Evolutionary conservation across 92 coral and sea anemone species (phyloP), one percentile per base, ranked within the genome.

Genomic region (Plumapathes pennacea): DNA sequence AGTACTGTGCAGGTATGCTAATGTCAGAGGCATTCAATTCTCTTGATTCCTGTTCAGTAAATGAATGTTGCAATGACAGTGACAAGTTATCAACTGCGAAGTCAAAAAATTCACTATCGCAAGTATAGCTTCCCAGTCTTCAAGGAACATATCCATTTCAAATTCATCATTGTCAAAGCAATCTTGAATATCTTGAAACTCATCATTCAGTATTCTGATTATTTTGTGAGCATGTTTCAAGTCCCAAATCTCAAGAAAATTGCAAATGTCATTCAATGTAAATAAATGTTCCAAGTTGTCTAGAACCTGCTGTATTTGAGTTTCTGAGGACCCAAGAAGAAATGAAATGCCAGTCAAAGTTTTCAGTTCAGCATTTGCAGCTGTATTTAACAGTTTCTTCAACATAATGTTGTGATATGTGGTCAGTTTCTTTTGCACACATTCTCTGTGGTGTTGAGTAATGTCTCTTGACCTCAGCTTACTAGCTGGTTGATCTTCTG

Each of bases 201-300:
- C 66, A 29, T 75, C 51, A 32, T 28, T 45, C 14, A 75, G 32
- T 29, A 75, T 50, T 23, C 42, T 25, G 27, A 75, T 33, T 19
- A 75, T 57, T 42, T 66, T 57, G 54, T 75, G 52, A 30, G 76
- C 69, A 66, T 75, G 76, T 58, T 52, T 55, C 46, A 41, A 54
- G 53, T 75, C 76, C 82, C 76, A 77, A 28, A 77, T 59, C 53
- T 77, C 76, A 21, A 58, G 71, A 43, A 56, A 4, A 15, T 53
- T 67, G 70, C 56, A 67, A 50, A 67, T 44, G 44, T 75, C 75
- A 36, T 40, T 12, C 32, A 57, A 19, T 25, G 64, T 10, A 64
- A 65, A 64, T 44, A 75, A 12, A 33, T 72, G 61, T 28, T 62
- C 54, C 59, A 74, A 24, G 49, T 62, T 74, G 44, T 65, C 29